phyloP scores from a whole-genome alignment of 2,797 vertebrate species.

The Oreonectes daqikongensis region DNA sequence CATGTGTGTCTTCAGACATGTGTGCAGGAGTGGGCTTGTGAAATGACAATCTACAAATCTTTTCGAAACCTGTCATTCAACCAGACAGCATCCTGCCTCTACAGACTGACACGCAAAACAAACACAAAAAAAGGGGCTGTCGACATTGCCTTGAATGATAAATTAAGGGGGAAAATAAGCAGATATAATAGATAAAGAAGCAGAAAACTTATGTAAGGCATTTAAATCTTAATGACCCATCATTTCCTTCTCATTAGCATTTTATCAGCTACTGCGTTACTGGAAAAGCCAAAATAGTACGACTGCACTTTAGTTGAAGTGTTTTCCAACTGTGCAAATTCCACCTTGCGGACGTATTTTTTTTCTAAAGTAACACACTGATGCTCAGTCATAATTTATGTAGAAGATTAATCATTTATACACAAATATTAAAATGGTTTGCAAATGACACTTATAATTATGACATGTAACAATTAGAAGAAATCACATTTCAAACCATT shows the following conservation, averaged over 20 bases:
- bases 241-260: conserved; percentile 48
- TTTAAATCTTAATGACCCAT: conserved; percentile 44
- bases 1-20: conserved; percentile 47
- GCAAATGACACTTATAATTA: no score
- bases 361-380: background rate
- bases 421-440: no score
- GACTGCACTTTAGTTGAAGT: background rate
- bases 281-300: background rate
- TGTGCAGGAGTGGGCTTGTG: conserved; percentile 49
- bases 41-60: conserved; percentile 48
- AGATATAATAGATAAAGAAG: conserved; percentile 14
- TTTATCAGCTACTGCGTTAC: conserved; percentile 45
- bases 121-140: background rate
- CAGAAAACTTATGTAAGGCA: conserved; percentile 19
- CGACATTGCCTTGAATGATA: background rate
- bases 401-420: no score
- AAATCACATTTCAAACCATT: background rate
- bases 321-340: background rate
- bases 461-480: background rate
- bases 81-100: conserved; percentile 31
- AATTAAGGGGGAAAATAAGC: background rate
- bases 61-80: conserved; percentile 47
- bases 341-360: no score
- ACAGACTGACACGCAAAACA: background rate
- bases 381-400: background rate